phyloP scores from a whole-genome alignment of 2,113 vertebrate genomes.

The Rhombomys opimus region DNA sequence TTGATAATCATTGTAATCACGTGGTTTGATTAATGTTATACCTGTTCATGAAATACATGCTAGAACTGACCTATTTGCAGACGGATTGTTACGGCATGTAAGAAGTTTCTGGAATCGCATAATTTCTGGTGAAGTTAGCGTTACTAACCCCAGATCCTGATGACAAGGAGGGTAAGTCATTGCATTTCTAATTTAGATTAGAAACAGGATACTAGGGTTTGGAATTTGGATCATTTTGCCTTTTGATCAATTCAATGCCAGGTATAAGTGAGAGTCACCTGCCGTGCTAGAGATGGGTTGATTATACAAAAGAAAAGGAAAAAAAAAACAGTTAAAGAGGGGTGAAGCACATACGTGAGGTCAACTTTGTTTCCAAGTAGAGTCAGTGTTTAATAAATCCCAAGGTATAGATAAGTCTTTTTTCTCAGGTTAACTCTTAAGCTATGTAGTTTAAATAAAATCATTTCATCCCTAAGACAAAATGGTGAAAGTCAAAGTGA shows the following conservation, averaged over 20 bases:
- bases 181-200: background rate
- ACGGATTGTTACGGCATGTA: background rate
- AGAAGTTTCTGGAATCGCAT: background rate
- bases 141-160: background rate
- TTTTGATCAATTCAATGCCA: background rate
- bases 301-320: background rate
- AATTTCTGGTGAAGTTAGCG: background rate
- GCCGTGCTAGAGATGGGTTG: background rate
- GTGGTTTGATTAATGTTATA: constrained; percentile 7
- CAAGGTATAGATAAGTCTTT: background rate
- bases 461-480: too few species aligned
- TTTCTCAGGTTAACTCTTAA: background rate
- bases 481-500: too few species aligned
- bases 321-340: background rate
- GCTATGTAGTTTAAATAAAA: background rate
- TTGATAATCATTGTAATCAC: background rate
- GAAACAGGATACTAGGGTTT: background rate
- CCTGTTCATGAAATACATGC: background rate
- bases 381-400: background rate
- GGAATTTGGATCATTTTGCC: background rate
- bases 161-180: too few species aligned
- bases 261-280: background rate
- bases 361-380: background rate
- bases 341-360: background rate
- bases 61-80: background rate